A percentile compares a stretch with the other conserved stretches of the same genome.
phyloP scores from a whole-genome alignment of 2,113 vertebrate species.

The Pogonocichla stellata region DNA sequence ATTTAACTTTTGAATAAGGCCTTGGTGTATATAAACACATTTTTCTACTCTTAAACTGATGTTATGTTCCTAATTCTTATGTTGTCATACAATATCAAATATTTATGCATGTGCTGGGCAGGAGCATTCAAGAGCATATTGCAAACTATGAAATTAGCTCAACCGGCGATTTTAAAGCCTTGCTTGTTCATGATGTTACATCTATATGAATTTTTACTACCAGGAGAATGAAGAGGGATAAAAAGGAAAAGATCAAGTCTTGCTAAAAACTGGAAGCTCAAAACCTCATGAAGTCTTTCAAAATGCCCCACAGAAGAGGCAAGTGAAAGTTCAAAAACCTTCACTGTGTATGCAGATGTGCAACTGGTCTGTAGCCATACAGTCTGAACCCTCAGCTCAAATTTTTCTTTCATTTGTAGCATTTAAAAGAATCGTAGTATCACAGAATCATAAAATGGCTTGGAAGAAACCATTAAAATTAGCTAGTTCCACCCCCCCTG shows the following conservation, averaged over 20 bases:
- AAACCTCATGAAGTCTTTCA: not conserved
- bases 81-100: not conserved
- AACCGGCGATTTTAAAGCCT: not conserved
- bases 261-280: not conserved
- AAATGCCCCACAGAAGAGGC: fast-evolving
- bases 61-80: not conserved
- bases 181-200: not conserved
- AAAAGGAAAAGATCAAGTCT: not conserved
- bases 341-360: not conserved
- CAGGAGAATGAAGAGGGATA: not conserved
- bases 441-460: not conserved
- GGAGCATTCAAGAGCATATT: not conserved
- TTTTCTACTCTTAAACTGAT: not conserved
- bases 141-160: not conserved
- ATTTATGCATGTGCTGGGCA: not conserved
- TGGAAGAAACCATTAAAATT: not conserved
- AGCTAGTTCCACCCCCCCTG: not conserved
- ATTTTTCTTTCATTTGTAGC: not conserved
- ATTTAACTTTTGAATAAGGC: not conserved
- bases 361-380: not conserved
- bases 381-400: not conserved
- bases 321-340: not conserved
- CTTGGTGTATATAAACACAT: not conserved
- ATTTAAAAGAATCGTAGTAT: not conserved
- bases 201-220: not conserved